These are phyloP conservation scores for Enteromius trimaculatus DNA, from an alignment of 2,797 vertebrate genomes.

Conservation along the genomic window DNA sequence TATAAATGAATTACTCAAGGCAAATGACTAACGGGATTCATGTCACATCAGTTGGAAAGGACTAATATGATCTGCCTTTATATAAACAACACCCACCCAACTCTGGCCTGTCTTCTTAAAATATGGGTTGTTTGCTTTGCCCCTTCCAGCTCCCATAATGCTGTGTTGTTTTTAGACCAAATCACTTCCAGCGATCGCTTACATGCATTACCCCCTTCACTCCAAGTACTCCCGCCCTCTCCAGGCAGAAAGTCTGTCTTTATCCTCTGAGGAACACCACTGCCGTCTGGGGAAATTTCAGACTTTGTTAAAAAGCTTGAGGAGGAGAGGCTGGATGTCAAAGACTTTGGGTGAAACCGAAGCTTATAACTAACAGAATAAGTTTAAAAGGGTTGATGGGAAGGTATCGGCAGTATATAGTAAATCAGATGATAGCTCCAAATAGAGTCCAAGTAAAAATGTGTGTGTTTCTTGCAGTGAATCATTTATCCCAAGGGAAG, in stretches of 20 bases:
- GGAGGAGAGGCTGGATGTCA: background rate
- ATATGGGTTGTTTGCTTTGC: slow-evolving; percentile 94
- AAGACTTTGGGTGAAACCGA: background rate
- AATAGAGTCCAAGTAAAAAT: slow-evolving; percentile 47
- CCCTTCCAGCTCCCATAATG: slow-evolving; percentile 89
- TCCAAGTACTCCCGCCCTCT: slow-evolving; percentile 80
- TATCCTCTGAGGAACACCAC: slow-evolving; percentile 82
- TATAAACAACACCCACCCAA: slow-evolving; percentile 59
- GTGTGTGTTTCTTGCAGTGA: background rate
- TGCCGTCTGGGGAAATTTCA: slow-evolving; percentile 88
- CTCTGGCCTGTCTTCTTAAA: slow-evolving; percentile 69
- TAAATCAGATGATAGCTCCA: background rate
- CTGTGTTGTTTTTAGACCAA: slow-evolving; percentile 94
- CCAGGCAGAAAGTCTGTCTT: slow-evolving; percentile 82
- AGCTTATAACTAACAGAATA: slow-evolving; percentile 1
- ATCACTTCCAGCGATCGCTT: slow-evolving; percentile 95
- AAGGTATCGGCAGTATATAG: background rate
- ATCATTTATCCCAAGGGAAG: background rate
- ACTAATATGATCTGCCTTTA: slow-evolving; percentile 52
- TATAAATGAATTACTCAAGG: background rate
- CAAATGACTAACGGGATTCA: background rate
- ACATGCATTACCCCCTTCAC: slow-evolving; percentile 74
- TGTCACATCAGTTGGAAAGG: background rate
- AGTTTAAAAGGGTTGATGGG: slow-evolving; percentile 10
- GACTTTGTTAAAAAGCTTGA: slow-evolving; percentile 77